A percentile compares a stretch with the other conserved stretches of the same genome.
phyloP scores from a whole-genome alignment of 2,113 vertebrate genomes.

The Grammatotria lemairii region DNA sequence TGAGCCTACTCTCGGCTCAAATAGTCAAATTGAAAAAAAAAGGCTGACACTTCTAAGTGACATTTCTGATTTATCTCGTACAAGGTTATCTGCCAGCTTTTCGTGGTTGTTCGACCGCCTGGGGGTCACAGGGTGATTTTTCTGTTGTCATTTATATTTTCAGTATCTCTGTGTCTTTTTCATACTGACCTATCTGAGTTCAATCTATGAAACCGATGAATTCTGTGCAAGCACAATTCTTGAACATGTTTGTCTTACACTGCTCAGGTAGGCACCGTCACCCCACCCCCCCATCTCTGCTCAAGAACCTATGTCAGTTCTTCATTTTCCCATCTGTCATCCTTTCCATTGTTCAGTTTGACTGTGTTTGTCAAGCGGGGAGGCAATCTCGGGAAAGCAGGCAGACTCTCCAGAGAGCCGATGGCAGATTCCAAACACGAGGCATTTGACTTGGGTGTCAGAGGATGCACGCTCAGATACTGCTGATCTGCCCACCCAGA shows the following conservation, averaged over 20 bases:
- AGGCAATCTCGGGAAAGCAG: background rate
- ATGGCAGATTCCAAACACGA: constrained; percentile 16
- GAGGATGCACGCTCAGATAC: constrained; percentile 26
- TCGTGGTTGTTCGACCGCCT: background rate
- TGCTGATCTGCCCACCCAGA: constrained; percentile 40
- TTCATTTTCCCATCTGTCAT: background rate
- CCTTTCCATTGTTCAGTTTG: background rate
- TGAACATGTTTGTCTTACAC: background rate
- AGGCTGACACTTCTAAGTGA: constrained; percentile 7
- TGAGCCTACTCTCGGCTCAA: constrained; percentile 14
- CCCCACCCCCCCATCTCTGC: background rate
- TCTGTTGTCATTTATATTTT: background rate
- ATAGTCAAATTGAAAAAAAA: background rate
- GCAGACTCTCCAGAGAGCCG: constrained; percentile 7
- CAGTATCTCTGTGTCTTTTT: background rate
- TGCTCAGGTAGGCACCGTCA: background rate
- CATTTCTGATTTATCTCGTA: background rate
- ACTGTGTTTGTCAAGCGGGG: background rate
- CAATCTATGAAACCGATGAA: background rate
- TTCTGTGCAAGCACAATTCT: background rate
- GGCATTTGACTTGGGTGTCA: constrained; percentile 40
- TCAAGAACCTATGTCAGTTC: background rate
- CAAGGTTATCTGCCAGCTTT: constrained; percentile 28
- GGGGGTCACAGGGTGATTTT: background rate
- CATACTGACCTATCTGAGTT: background rate